Percentiles rank a stretch among this genome's conserved stretches.
Conservation (phyloP, 2,888 invertebrate species). For the Fissipunctia ypsillon region DNA sequence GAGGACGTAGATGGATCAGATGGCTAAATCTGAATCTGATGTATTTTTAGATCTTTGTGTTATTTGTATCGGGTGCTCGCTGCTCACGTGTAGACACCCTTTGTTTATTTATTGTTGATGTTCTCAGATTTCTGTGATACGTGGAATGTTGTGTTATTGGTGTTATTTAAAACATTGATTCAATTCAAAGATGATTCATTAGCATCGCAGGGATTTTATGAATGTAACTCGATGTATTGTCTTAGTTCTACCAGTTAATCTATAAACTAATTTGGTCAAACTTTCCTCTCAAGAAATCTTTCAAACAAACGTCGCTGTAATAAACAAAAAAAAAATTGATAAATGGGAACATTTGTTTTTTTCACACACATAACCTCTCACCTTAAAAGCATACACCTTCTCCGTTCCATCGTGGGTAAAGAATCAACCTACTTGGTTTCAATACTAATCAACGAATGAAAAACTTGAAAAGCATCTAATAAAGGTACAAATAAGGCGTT, state of each 20-base stretch:
- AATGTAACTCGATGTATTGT: background rate
- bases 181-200: conserved; percentile 6
- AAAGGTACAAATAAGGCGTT: background rate
- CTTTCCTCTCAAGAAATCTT: background rate
- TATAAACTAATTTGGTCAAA: background rate
- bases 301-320: background rate
- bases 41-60: conserved; percentile 58
- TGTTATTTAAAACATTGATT: conserved; percentile 2
- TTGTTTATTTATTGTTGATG: conserved; percentile 43
- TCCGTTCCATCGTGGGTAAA: background rate
- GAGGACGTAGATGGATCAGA: conserved; percentile 43
- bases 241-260: background rate
- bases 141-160: conserved; percentile 15
- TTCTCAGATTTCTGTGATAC: conserved; percentile 43
- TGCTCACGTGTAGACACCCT: conserved; percentile 44
- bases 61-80: conserved; percentile 51
- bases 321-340: no score
- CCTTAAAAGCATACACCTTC: no score
- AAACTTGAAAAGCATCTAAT: background rate
- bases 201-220: background rate
- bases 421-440: background rate
- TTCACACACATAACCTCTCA: no score
- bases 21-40: conserved; percentile 38
- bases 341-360: no score
- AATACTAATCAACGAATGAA: background rate